Evolutionary conservation across 2,888 invertebrate species (phyloP).

Genomic region (Trichopria drosophilae): DNA sequence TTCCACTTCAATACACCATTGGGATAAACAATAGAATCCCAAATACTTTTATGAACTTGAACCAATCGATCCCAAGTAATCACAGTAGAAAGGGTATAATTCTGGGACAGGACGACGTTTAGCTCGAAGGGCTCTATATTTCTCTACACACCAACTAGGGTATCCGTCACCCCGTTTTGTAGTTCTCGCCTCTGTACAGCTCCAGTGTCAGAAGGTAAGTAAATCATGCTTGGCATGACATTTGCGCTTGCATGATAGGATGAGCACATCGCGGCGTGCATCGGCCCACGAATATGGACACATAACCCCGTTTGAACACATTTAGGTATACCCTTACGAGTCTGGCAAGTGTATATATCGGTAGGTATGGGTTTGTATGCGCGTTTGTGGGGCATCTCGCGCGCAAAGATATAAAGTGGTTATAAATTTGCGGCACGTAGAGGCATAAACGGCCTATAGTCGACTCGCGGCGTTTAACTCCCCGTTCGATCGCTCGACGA

Average conservation of each 20-base stretch:
- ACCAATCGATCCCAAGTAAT: no score
- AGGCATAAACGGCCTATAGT: constrained; percentile 43
- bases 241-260: constrained; percentile 32
- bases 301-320: no score
- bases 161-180: no score
- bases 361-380: neutral
- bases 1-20: no score
- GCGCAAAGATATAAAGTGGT: constrained; percentile 39
- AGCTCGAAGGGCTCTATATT: no score
- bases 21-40: no score
- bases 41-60: no score
- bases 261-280: constrained; percentile 31
- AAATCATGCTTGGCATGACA: constrained; percentile 38
- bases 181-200: constrained; percentile 3
- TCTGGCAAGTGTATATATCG: neutral
- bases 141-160: no score
- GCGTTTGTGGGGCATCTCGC: no score
- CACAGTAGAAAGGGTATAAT: no score
- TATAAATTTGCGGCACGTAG: constrained; percentile 44
- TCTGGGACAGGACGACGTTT: no score
- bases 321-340: neutral
- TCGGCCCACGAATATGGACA: constrained; percentile 5
- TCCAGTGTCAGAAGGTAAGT: constrained; percentile 23
- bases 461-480: constrained; percentile 37
- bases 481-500: constrained; percentile 34